A percentile compares a stretch with the other conserved stretches of the same genome.
These are phyloP conservation scores for Typhlichthys eigenmanni DNA, from an alignment of 2,797 vertebrate species.

Conservation along the genomic window DNA sequence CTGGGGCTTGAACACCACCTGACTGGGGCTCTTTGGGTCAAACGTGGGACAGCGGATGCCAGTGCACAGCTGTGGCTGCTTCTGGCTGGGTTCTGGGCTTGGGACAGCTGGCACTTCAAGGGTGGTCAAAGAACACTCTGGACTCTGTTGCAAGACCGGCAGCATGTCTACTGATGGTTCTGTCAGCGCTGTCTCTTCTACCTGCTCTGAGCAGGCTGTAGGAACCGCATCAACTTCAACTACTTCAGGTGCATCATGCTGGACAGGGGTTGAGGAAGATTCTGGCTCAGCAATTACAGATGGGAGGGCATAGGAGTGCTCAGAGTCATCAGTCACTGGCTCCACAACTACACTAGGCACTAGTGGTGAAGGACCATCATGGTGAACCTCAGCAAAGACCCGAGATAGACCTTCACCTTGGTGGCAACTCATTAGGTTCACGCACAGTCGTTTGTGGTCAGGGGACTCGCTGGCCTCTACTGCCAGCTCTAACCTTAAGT, in stretches of 20 bases:
- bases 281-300: conserved; percentile 33
- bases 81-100: conserved; percentile 5
- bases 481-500: conserved; percentile 70
- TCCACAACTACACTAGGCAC: conserved; percentile 13
- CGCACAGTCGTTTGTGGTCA: conserved; percentile 73
- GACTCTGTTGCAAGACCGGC: neutral
- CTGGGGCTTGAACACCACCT: conserved; percentile 80
- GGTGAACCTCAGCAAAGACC: conserved; percentile 60
- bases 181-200: conserved; percentile 12
- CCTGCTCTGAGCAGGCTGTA: conserved; percentile 15
- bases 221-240: neutral
- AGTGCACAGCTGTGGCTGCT: conserved; percentile 25
- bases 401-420: conserved; percentile 65
- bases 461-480: conserved; percentile 73
- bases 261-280: neutral
- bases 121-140: neutral
- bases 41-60: conserved; percentile 69
- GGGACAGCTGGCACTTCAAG: conserved; percentile 8
- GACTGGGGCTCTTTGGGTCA: conserved; percentile 78
- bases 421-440: conserved; percentile 76
- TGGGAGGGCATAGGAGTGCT: conserved; percentile 54
- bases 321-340: neutral
- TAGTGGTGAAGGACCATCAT: conserved; percentile 31
- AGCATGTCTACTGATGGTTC: conserved; percentile 4
- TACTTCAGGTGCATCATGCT: neutral